A percentile compares a stretch with the other conserved stretches of the same genome.
These are phyloP conservation scores for Himalopsyche kuldschensis DNA, from an alignment of 2,888 invertebrate species.

Conservation along the genomic window DNA sequence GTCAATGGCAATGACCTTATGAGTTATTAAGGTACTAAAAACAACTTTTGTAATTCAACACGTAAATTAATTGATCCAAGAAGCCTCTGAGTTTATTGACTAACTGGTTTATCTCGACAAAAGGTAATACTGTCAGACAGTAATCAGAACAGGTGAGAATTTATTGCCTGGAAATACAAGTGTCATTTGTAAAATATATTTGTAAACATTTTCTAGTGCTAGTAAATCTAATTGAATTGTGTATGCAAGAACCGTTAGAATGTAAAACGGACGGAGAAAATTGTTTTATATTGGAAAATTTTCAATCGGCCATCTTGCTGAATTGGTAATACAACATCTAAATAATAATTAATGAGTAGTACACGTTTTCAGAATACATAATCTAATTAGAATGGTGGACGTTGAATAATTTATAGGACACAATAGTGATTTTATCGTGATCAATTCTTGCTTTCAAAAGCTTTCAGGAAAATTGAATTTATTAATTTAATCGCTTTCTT, in stretches of 20 bases:
- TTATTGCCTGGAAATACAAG: neutral
- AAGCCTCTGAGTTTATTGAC: neutral
- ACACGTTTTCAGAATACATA: neutral
- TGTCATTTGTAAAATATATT: neutral
- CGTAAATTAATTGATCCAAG: neutral
- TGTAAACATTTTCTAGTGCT: neutral
- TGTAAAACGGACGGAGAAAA: neutral
- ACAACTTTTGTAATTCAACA: neutral
- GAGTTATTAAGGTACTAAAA: neutral
- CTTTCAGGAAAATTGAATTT: neutral
- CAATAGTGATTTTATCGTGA: neutral
- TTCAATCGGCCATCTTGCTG: neutral
- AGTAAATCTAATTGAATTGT: neutral
- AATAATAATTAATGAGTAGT: neutral
- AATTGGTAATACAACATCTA: neutral
- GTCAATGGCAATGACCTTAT: neutral
- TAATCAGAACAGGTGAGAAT: neutral
- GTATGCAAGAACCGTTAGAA: neutral
- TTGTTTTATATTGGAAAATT: neutral
- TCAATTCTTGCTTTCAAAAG: neutral
- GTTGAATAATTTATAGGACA: neutral
- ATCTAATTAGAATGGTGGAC: neutral
- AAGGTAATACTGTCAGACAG: neutral
- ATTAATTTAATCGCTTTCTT: neutral
- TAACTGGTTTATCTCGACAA: neutral